Evolutionary conservation across 1,140 invertebrate species (phyloP), one percentile per base, ranked within the genome.

Genomic region (Drosophila arizonae): DNA sequence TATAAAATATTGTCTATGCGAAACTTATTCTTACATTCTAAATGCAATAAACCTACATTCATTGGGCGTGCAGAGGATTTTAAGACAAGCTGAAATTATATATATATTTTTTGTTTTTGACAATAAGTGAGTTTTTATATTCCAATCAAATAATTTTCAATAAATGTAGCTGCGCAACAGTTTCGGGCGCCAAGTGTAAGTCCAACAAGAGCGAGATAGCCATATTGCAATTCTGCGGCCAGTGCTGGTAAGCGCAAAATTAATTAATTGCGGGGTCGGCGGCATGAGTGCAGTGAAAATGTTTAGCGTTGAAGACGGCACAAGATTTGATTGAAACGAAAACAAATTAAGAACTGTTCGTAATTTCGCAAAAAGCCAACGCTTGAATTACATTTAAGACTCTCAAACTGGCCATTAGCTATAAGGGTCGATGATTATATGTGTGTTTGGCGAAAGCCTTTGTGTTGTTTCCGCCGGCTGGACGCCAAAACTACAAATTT

Each of bases 291-390:
- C 64, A 81, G 61, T 75, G 77, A 84, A 79, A 85, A 81, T 85
- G 78, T 73, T 73, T 86, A 86, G 81, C 81, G 81, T 85, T 85
- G 78, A 78, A 74, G 72, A 85, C 80, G 73, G 68, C 79, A 80
- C 74, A 65, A 61, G 63, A 81, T 77, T 85, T 79, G 73, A 79
- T 81, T 76, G 79, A 81, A 52, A 52, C 13, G 26, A 52, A 55
- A 85, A 82, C 72, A 79, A 73, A 73, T 79, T 76, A 50, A 57
- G 65, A 62, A 56, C n/a, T 55, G 41, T 63, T 69, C 56, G 66
- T 71, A 57, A 69, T 80, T 72, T 61, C 76, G 69, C 48, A 73
- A 81, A 76, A 57, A 28, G 17, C 43, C 48, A 36, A 63, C 6
- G 33, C 39, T 50, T 15, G 39, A 70, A 58, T 30, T 77, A 26